These are phyloP conservation scores for Malacoraja senta DNA, from an alignment of 2,797 vertebrate species.

Conservation along the genomic window DNA sequence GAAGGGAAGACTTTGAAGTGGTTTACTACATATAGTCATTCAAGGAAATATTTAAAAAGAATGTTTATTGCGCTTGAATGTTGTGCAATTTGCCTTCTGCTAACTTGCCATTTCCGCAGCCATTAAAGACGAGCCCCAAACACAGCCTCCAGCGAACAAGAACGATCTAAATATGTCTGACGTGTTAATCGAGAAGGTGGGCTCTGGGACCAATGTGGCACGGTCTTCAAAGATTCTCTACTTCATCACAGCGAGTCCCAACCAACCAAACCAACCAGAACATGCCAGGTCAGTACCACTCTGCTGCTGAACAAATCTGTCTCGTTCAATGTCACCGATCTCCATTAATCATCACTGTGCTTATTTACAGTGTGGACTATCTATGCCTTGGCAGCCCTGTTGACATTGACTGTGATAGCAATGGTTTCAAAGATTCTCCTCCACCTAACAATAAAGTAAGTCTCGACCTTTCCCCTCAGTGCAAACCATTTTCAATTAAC, in stretches of 20 bases:
- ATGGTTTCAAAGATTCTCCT: conserved; percentile 84
- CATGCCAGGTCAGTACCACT: conserved; percentile 80
- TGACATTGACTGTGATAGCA: conserved; percentile 81
- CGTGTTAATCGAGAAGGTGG: conserved; percentile 69
- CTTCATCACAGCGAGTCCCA: conserved; percentile 91
- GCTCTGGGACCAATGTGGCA: conserved; percentile 67
- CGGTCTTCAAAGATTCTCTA: conserved; percentile 80
- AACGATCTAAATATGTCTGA: conserved; percentile 53
- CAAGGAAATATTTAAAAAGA: neutral
- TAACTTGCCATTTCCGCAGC: conserved; percentile 56
- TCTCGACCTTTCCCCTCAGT: conserved; percentile 40
- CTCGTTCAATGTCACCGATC: neutral
- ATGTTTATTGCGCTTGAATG: conserved; percentile 13
- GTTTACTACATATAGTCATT: neutral
- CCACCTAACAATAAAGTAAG: conserved; percentile 86
- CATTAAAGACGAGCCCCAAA: conserved; percentile 53
- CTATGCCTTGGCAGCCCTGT: conserved; percentile 80
- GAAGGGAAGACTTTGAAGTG: neutral
- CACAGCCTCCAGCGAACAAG: conserved; percentile 47
- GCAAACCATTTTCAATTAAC: neutral
- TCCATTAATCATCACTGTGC: conserved; percentile 31
- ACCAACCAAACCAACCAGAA: conserved; percentile 72
- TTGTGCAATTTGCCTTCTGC: conserved; percentile 36
- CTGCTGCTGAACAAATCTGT: neutral
- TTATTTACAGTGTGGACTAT: conserved; percentile 80